A percentile compares a stretch with the other conserved stretches of the same genome.
Conservation (phyloP, 2,888 invertebrate genomes). For the Parochlus steinenii region DNA sequence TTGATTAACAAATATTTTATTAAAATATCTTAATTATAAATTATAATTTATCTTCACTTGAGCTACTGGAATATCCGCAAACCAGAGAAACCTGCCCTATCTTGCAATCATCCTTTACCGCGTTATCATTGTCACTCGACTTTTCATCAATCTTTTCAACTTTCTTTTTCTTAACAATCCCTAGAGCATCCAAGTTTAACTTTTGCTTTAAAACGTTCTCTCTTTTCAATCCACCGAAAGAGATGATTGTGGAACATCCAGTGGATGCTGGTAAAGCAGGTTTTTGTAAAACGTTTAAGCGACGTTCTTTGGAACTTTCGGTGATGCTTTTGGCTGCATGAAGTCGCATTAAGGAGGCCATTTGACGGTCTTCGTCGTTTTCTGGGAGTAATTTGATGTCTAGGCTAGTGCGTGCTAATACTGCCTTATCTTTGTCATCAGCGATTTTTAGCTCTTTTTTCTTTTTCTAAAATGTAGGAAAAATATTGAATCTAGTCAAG, state of each 20-base stretch:
- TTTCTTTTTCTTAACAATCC: slow-evolving; percentile 18
- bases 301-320: slow-evolving; percentile 35
- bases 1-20: too few species aligned
- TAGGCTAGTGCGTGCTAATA: slow-evolving; percentile 59
- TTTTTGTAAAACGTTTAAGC: slow-evolving; percentile 35
- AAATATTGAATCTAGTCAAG: slow-evolving; percentile 13
- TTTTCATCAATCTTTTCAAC: too few species aligned
- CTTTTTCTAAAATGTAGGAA: slow-evolving; percentile 39
- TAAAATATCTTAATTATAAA: too few species aligned
- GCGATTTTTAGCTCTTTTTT: slow-evolving; percentile 59
- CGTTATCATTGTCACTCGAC: too few species aligned
- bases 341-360: slow-evolving; percentile 59
- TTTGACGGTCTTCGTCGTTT: slow-evolving; percentile 56
- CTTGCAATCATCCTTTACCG: too few species aligned
- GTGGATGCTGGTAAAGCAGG: slow-evolving; percentile 40
- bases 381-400: slow-evolving; percentile 66
- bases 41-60: too few species aligned
- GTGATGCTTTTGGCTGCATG: slow-evolving; percentile 44
- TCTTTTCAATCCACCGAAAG: slow-evolving; percentile 38
- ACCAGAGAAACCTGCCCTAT: too few species aligned
- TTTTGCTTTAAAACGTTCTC: slow-evolving; percentile 33
- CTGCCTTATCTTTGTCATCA: slow-evolving; percentile 46
- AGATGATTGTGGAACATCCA: slow-evolving; percentile 27
- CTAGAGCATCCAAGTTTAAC: slow-evolving; percentile 22
- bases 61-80: too few species aligned